phyloP scores from a whole-genome alignment of 2,113 vertebrate genomes.

The Colistium nudipinnis region DNA sequence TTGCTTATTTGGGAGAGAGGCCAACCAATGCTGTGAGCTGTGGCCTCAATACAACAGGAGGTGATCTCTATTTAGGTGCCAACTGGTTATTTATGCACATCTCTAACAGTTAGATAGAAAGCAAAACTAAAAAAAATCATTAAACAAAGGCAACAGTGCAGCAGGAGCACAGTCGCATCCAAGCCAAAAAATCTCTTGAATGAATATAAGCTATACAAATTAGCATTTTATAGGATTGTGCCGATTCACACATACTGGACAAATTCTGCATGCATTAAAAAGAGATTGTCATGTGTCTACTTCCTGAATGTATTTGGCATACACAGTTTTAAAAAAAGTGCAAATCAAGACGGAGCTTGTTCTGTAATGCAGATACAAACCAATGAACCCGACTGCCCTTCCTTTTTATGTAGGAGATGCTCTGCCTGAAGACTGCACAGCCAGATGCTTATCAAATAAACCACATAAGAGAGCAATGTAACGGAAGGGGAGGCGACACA shows the following conservation, averaged over 20 bases:
- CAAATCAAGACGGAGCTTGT: conserved; percentile 4
- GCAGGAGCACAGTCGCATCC: conserved; percentile 36
- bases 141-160: conserved; percentile 54
- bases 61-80: conserved; percentile 54
- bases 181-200: conserved; percentile 57
- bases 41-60: conserved; percentile 60
- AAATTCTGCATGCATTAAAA: conserved; percentile 30
- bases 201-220: conserved; percentile 58
- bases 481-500: too few relatives aligned
- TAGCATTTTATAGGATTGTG: conserved; percentile 59
- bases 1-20: conserved; percentile 39
- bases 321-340: neutral
- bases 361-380: conserved; percentile 18
- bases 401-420: conserved; percentile 6
- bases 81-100: conserved; percentile 61
- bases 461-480: conserved; percentile 26
- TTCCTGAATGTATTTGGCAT: conserved; percentile 16
- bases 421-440: neutral
- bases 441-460: conserved; percentile 22
- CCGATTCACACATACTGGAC: conserved; percentile 33
- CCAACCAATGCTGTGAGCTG: conserved; percentile 47
- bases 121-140: conserved; percentile 28
- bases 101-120: conserved; percentile 51
- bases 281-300: conserved; percentile 8
- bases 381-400: conserved; percentile 1